Conservation (phyloP, 2,888 invertebrate species). For the Trileptium ribeirensis region DNA sequence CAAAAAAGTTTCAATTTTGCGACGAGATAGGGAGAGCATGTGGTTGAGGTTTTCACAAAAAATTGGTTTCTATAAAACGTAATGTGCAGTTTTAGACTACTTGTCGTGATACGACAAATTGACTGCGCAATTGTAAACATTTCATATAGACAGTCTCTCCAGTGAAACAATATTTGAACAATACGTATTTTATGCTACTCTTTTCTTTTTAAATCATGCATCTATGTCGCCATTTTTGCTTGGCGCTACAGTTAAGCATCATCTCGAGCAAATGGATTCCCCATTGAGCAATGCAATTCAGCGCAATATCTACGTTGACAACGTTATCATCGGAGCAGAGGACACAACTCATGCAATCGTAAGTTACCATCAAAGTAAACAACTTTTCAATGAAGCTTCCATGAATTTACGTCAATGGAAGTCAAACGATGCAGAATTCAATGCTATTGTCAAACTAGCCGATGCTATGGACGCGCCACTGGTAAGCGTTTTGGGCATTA, state of each 20-base stretch:
- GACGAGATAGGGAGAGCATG: too few relatives aligned
- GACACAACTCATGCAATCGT: background rate
- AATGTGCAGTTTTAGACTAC: too few relatives aligned
- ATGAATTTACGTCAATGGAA: background rate
- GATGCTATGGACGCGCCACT: background rate
- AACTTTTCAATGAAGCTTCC: background rate
- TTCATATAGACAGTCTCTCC: too few relatives aligned
- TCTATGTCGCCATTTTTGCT: background rate
- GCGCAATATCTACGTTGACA: background rate
- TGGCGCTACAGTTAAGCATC: background rate
- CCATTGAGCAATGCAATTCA: background rate
- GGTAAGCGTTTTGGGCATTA: background rate
- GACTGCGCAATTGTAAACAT: too few relatives aligned
- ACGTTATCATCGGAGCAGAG: background rate
- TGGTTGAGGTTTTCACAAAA: too few relatives aligned
- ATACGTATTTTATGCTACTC: too few relatives aligned
- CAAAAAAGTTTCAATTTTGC: too few relatives aligned
- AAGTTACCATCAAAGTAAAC: background rate
- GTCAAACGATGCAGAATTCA: background rate
- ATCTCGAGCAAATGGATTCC: background rate
- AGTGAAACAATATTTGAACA: too few relatives aligned
- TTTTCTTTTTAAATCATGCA: too few relatives aligned
- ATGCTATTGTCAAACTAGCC: background rate
- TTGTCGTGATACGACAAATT: too few relatives aligned
- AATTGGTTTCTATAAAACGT: too few relatives aligned